A percentile compares a stretch with the other conserved stretches of the same genome.
These are phyloP conservation scores for Drosophila percnosoma DNA, from an alignment of 2,888 invertebrate genomes.

Conservation along the genomic window DNA sequence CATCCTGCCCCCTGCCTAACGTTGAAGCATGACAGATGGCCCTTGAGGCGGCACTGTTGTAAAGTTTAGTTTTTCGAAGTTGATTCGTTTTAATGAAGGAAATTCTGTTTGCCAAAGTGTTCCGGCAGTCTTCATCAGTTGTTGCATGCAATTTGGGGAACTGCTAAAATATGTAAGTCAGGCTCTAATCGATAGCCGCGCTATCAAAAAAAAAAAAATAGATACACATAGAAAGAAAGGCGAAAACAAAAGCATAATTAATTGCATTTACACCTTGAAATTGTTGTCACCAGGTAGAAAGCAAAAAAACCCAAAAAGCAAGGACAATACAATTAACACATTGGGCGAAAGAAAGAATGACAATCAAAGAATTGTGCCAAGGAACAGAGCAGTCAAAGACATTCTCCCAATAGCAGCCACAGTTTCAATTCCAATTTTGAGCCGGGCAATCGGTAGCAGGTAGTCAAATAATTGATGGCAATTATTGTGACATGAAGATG, in stretches of 20 bases:
- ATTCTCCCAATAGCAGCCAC: not conserved
- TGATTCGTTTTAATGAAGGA: constrained; percentile 72
- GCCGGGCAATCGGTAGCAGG: constrained; percentile 66
- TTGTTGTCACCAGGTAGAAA: constrained; percentile 33
- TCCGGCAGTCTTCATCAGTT: constrained; percentile 40
- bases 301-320: constrained; percentile 19
- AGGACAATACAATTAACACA: constrained; percentile 51
- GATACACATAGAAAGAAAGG: not conserved
- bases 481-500: constrained; percentile 72
- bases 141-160: not conserved
- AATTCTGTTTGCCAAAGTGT: constrained; percentile 60
- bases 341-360: not conserved
- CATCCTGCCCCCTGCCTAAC: not conserved
- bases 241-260: constrained; percentile 32
- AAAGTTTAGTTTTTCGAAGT: constrained; percentile 63
- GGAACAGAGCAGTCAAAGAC: not conserved
- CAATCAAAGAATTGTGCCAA: constrained; percentile 3
- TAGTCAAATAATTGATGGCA: constrained; percentile 67
- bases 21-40: constrained; percentile 27
- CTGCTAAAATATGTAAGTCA: constrained; percentile 23
- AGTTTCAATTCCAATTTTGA: constrained; percentile 20
- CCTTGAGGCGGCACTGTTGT: constrained; percentile 50
- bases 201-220: constrained; percentile 11
- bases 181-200: constrained; percentile 27
- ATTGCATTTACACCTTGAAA: constrained; percentile 63